phyloP scores from a whole-genome alignment of 2,113 vertebrate genomes.

The Lycaon pictus region DNA sequence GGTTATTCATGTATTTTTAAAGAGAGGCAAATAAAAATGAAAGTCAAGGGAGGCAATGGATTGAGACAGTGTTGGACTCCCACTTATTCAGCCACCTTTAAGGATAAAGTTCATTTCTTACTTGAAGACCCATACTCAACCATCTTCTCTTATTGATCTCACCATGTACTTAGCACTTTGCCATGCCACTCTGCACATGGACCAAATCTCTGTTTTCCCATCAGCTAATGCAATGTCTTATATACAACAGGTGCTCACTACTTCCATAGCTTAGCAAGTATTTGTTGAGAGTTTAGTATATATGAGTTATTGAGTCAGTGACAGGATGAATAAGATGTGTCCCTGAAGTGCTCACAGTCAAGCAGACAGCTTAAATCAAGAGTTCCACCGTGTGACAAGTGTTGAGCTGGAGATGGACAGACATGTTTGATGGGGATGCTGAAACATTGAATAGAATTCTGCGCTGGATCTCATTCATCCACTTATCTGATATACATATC shows the following conservation, averaged over 20 bases:
- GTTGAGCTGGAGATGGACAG: background rate
- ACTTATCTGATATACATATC: background rate
- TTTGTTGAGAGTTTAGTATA: constrained; percentile 39
- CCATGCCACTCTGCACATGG: background rate
- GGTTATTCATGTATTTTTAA: constrained; percentile 35
- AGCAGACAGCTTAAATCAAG: background rate
- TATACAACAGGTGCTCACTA: background rate
- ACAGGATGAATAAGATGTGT: background rate
- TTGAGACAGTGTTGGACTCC: background rate
- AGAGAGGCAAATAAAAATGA: background rate
- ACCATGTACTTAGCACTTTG: background rate
- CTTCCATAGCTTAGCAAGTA: constrained; percentile 28
- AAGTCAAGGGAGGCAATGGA: background rate
- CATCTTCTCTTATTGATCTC: background rate
- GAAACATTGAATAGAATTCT: constrained; percentile 29
- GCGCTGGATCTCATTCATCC: background rate
- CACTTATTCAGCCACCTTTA: constrained; percentile 33
- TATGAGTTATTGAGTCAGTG: background rate
- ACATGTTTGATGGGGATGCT: background rate
- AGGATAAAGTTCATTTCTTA: constrained; percentile 38
- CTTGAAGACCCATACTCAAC: background rate
- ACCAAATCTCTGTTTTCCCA: background rate
- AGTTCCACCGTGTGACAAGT: background rate
- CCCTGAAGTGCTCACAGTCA: background rate
- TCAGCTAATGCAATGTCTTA: background rate